Base-by-base conservation (phyloP, 1,140 invertebrate species). In the Holotrichia oblita region DNA sequence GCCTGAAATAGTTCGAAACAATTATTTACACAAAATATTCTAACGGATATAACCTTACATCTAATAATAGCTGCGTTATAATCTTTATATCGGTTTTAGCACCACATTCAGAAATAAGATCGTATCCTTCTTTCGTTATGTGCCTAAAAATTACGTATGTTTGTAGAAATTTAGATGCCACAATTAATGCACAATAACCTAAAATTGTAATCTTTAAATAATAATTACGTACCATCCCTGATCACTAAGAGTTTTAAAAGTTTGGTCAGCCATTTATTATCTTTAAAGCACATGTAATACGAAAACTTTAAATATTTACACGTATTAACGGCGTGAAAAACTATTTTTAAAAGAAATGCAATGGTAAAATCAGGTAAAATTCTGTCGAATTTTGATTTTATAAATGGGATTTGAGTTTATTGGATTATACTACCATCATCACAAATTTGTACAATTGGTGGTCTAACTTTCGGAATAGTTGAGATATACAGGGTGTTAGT, bases 31-130 rank as follows among this genome's bases (percentile, higher is more conserved):
- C 59, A 24, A 74, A n/a, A 12, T 12, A 10, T 44, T 34, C 74
- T 44, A 41, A 76, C 8, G 4, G 17, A 76, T 44, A 77, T 74
- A 55, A 22, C 91, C 93, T 91, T 90, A 96, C 95, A 89, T 96
- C 91, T 84, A 93, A 86, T 55, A 93, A 93, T 84, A 88, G 90
- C 85, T 92, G 91, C 75, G 91, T 88, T 61, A 95, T 86, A 79
- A 88, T 89, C 81, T 92, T 89, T 79, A 90, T 85, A 85, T 93
- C 91, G 79, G 87, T 87, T 77, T 91, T 89, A 83, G 89, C 90
- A 76, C 90, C 92, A 87, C 91, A 91, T 87, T 93, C 91, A 77
- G 89, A 90, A 82, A 93, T 89, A 83, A 89, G 85, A 83, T 93
- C 89, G 78, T 92, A 88, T 79, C 93, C 93, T 83, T 93, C 90